A percentile compares a stretch with the other conserved stretches of the same genome.
Evolutionary conservation across 2,113 vertebrate genomes (phyloP).

Genomic region (Danionella cerebrum): DNA sequence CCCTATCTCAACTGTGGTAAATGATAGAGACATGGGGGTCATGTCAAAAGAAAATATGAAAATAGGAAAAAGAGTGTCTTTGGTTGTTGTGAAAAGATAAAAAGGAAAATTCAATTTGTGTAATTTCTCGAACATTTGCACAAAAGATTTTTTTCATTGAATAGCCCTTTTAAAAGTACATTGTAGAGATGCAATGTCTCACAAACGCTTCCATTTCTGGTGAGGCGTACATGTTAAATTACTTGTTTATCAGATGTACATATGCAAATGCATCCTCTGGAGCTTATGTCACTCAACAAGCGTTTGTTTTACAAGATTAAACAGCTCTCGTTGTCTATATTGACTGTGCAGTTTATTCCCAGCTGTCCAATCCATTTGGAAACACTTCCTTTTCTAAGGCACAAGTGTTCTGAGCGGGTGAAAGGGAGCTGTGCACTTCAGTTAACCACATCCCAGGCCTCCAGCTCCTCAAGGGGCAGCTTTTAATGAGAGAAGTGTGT

Average conservation of each 20-base stretch:
- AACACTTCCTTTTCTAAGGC: constrained; percentile 39
- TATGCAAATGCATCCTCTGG: constrained; percentile 29
- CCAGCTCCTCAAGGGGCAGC: constrained; percentile 25
- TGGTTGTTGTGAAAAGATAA: too few relatives aligned
- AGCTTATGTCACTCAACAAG: constrained; percentile 39
- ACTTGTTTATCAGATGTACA: constrained; percentile 3
- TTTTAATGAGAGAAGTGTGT: constrained; percentile 34
- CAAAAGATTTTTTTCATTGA: too few relatives aligned
- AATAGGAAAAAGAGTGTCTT: too few relatives aligned
- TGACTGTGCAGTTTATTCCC: constrained; percentile 38
- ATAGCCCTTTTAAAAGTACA: too few relatives aligned
- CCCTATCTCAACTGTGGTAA: too few relatives aligned
- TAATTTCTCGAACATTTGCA: too few relatives aligned
- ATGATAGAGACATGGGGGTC: too few relatives aligned
- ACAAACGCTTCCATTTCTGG: background rate
- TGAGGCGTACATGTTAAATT: background rate
- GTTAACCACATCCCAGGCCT: constrained; percentile 43
- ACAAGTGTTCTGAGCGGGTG: constrained; percentile 33
- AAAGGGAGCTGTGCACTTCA: constrained; percentile 22
- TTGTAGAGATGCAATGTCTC: too few relatives aligned
- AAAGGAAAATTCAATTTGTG: too few relatives aligned
- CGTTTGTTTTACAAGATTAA: background rate
- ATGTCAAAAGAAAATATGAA: too few relatives aligned
- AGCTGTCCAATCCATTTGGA: constrained; percentile 37
- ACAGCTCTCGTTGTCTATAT: constrained; percentile 28